Base-by-base conservation (phyloP, 37 sponge, comb jelly and placozoan genomes). In the Agelas oroides region DNA sequence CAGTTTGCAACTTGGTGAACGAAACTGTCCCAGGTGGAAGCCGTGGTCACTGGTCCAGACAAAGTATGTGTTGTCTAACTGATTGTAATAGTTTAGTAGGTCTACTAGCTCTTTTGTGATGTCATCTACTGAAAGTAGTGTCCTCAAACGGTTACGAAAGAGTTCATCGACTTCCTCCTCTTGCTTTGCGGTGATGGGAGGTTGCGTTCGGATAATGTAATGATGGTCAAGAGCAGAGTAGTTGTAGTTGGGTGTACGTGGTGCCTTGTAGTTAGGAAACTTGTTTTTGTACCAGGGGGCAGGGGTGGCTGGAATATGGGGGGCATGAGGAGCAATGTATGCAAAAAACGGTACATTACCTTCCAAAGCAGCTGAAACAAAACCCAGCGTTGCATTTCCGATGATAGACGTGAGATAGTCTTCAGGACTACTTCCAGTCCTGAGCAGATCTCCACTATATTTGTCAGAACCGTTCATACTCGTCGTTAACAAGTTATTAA, bases 11-110 rank as follows among this genome's bases (percentile, higher is more conserved):
- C 80, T 75, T 23, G 95, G 95, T 6, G 90, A 77, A 5, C 87
- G 53, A 31, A 90, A 88, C 70, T 94, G 95, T 21, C 95, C 95
- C 23, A 94, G 78, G 31, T 94, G 83, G 73, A 80, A 94, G 23
- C 95, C 95, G 81, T 94, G 95, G 52, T 94, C 95, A 71, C 95
- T 94, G 3, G 95, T 94, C 46, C 55, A 83, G 25, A 91, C 1
- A 72, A 94, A 70, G 53, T 84, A 91, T 34, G 95, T 94, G 74
- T 90, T 91, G 36, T 84, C 68, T 0, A 91, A 62, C 31, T 83
- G 70, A 70, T 65, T 70, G 40, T 89, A 75, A 1, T 91, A 19
- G 0, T 76, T 33, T 11, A 94, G 77, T 46, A 83, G 39, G 0
- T 59, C 35, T 1, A 89, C 87, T 18, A 86, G 63, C 18, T 32